These are phyloP conservation scores for Pollachius pollachius DNA, from an alignment of 2,113 vertebrate species.

Conservation along the genomic window DNA sequence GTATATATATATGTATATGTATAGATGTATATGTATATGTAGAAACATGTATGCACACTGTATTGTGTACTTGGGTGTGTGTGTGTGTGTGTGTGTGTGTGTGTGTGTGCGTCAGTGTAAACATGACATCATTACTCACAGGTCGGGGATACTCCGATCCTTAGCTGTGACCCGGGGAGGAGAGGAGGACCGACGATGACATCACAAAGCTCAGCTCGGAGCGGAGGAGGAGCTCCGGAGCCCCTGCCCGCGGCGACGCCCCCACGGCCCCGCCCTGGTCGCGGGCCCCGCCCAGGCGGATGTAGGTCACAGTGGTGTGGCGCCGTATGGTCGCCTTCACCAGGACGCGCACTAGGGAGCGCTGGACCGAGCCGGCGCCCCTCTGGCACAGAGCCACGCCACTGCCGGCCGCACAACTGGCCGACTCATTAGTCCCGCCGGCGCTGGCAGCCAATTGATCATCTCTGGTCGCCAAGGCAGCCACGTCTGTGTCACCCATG, in stretches of 20 bases:
- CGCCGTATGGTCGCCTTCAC: conserved; percentile 73
- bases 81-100: conserved; percentile 34
- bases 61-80: conserved; percentile 22
- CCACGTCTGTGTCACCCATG: conserved; percentile 42
- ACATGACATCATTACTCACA: conserved; percentile 84
- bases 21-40: too few relatives aligned
- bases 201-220: conserved; percentile 79
- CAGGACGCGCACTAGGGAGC: conserved; percentile 69
- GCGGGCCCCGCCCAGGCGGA: conserved; percentile 61
- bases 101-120: conserved; percentile 59
- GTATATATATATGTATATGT: conserved; percentile 1
- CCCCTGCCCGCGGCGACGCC: conserved; percentile 41
- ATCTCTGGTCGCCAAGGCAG: conserved; percentile 51
- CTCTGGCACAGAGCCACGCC: conserved; percentile 45
- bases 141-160: conserved; percentile 72
- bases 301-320: conserved; percentile 73
- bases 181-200: conserved; percentile 77
- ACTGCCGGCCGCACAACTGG: conserved; percentile 34
- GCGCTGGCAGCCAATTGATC: conserved; percentile 54
- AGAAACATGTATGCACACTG: too few relatives aligned
- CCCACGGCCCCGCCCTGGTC: conserved; percentile 61
- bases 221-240: conserved; percentile 70
- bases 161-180: conserved; percentile 71
- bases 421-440: conserved; percentile 36
- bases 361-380: conserved; percentile 32